Conservation (phyloP, 2,797 vertebrate genomes). For the Pseudomugil gertrudae region DNA sequence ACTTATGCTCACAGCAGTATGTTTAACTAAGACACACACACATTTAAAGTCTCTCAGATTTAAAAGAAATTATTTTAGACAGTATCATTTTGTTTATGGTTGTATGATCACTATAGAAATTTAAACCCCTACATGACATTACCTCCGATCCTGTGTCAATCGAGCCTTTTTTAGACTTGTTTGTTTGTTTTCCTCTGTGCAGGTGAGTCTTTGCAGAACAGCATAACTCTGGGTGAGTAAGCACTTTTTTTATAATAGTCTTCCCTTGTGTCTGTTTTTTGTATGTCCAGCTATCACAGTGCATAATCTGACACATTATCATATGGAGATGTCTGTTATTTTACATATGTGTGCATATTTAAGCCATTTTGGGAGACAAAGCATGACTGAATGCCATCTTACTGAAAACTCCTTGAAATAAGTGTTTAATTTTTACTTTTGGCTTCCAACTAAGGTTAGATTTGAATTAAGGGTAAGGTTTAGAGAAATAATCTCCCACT, state of each 20-base stretch:
- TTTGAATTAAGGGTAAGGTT: neutral
- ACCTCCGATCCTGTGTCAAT: neutral
- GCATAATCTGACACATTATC: slow-evolving; percentile 32
- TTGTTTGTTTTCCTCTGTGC: slow-evolving; percentile 47
- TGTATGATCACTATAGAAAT: neutral
- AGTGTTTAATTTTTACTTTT: neutral
- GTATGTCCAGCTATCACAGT: slow-evolving; percentile 28
- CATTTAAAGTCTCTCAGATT: neutral
- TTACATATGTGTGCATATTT: slow-evolving; percentile 1
- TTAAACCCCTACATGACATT: neutral
- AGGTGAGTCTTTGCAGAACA: slow-evolving; percentile 71
- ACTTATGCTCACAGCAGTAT: neutral
- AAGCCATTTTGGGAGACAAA: neutral
- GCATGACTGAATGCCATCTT: neutral
- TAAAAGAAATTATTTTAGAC: neutral
- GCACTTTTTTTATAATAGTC: neutral
- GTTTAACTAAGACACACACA: neutral
- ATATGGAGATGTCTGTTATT: slow-evolving; percentile 26
- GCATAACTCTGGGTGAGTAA: slow-evolving; percentile 70
- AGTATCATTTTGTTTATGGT: neutral
- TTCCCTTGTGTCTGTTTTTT: too few species aligned
- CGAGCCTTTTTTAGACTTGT: slow-evolving; percentile 4
- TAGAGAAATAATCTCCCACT: slow-evolving; percentile 14
- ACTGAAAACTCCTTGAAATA: neutral
- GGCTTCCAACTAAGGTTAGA: neutral